These are phyloP conservation scores for Liparis tanakae DNA, from an alignment of 2,797 vertebrate genomes.

Conservation along the genomic window DNA sequence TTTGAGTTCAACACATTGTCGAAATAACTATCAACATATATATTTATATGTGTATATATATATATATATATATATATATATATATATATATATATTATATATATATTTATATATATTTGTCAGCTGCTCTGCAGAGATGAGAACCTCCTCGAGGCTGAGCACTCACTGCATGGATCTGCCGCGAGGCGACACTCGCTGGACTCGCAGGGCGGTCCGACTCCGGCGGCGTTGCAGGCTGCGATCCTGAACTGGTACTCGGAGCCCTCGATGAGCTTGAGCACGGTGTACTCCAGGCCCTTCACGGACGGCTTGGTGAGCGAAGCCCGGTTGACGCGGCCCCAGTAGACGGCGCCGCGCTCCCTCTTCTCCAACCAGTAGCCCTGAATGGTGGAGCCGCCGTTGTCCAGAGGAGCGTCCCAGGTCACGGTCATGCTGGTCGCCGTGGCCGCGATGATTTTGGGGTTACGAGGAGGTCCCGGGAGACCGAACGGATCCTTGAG, in stretches of 20 bases:
- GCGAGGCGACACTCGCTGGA: constrained; percentile 89
- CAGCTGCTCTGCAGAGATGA: not conserved
- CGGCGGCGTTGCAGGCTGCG: constrained; percentile 93
- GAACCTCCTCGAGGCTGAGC: not conserved
- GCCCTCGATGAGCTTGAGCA: constrained; percentile 91
- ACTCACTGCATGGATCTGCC: constrained; percentile 92
- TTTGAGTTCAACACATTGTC: not conserved
- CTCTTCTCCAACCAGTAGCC: constrained; percentile 98
- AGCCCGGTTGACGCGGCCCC: constrained; percentile 92
- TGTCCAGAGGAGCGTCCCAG: constrained; percentile 94
- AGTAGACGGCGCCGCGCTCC: constrained; percentile 94
- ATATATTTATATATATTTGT: too few relatives aligned
- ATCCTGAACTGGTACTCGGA: constrained; percentile 95
- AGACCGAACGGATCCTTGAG: constrained; percentile 95
- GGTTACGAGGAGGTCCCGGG: constrained; percentile 94
- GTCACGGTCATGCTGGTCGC: constrained; percentile 92
- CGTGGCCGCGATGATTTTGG: constrained; percentile 88
- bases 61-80: too few relatives aligned
- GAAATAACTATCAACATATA: too few relatives aligned
- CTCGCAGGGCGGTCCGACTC: constrained; percentile 93
- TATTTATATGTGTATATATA: too few relatives aligned
- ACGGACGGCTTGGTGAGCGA: constrained; percentile 93
- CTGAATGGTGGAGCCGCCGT: constrained; percentile 94
- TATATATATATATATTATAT: not conserved
- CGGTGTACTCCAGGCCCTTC: constrained; percentile 90